Conservation (phyloP, 2,797 vertebrate genomes). For the Oophaga sylvatica region DNA sequence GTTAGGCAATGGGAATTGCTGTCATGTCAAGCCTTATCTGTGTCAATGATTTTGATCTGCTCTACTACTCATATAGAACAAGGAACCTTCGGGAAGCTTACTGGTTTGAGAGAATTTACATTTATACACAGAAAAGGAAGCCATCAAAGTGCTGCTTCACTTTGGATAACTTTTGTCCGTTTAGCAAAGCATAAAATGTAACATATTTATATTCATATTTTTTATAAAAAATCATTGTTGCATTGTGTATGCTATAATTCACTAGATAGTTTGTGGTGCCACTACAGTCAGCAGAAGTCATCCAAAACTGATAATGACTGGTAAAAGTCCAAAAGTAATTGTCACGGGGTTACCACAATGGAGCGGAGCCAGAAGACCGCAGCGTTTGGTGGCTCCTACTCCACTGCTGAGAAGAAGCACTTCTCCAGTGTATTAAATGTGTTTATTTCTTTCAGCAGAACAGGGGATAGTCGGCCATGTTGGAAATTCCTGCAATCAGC, state of each 20-base stretch:
- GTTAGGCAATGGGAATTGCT: conserved; percentile 35
- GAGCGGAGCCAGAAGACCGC: too few species aligned
- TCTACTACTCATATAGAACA: conserved; percentile 40
- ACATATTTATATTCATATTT: neutral
- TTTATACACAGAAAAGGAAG: neutral
- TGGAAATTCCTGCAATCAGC: too few species aligned
- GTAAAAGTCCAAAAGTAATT: neutral
- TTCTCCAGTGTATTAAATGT: too few species aligned
- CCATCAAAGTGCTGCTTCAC: neutral
- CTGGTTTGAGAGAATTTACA: neutral
- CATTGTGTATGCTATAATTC: neutral
- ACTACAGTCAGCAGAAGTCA: neutral
- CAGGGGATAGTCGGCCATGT: too few species aligned
- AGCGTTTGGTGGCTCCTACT: too few species aligned
- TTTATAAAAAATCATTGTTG: neutral
- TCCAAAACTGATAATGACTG: neutral
- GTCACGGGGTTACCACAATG: neutral
- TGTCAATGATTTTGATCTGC: conserved; percentile 50
- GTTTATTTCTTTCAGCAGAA: too few species aligned
- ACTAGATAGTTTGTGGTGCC: neutral
- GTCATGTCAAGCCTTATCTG: conserved; percentile 38
- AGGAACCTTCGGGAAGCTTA: neutral
- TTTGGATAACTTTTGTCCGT: neutral
- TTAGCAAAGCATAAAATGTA: neutral
- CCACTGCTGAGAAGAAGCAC: too few species aligned